phyloP scores from a whole-genome alignment of 2,113 vertebrate species.

The Myrmecophaga tridactyla region DNA sequence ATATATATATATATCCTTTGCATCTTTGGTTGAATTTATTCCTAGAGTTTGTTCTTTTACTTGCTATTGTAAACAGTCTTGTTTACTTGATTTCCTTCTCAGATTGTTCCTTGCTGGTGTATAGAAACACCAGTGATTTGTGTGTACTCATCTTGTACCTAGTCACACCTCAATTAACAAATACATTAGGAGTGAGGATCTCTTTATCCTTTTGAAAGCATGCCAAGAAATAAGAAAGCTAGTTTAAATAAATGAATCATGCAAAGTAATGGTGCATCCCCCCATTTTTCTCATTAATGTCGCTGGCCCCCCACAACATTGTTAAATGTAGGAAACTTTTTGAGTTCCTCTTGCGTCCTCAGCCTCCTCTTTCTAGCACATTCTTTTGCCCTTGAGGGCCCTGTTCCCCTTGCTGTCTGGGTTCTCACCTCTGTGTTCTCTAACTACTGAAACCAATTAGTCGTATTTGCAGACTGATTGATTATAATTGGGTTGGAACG shows the following conservation, averaged over 20 bases:
- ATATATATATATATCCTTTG: too few relatives aligned
- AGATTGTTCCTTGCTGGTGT: too few relatives aligned
- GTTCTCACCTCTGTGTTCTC: neutral
- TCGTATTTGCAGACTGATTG: neutral
- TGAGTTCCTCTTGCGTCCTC: too few relatives aligned
- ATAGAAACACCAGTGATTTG: too few relatives aligned
- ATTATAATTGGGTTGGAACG: slow-evolving; percentile 10
- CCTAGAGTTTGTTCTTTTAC: too few relatives aligned
- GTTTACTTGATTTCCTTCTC: too few relatives aligned
- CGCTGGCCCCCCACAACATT: neutral
- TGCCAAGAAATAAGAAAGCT: neutral
- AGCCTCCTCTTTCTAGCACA: neutral
- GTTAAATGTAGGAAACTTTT: neutral
- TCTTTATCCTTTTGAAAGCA: neutral
- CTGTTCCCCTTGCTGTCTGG: neutral
- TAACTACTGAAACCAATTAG: neutral
- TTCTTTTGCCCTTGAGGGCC: neutral
- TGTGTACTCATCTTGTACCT: too few relatives aligned
- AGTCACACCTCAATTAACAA: neutral
- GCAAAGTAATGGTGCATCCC: too few relatives aligned
- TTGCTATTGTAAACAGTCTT: too few relatives aligned
- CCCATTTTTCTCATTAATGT: neutral
- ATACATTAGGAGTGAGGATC: too few relatives aligned
- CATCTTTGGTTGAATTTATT: too few relatives aligned
- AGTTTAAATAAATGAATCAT: neutral